A percentile compares a stretch with the other conserved stretches of the same genome.
Conservation (phyloP, 2,113 vertebrate genomes). For the Tapirus terrestris region DNA sequence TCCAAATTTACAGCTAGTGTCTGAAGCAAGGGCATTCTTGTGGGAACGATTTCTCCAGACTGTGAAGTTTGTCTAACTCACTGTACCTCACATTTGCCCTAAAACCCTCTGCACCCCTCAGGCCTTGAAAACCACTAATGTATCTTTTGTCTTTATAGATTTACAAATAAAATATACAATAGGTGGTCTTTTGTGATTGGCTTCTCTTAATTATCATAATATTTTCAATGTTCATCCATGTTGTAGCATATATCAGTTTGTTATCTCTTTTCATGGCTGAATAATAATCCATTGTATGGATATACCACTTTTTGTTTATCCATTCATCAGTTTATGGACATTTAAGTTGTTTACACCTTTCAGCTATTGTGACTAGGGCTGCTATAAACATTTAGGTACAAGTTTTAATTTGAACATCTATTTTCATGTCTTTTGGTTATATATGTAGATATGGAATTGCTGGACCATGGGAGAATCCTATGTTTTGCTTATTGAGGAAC, state of each 20-base stretch:
- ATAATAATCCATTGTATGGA: neutral
- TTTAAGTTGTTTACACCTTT: neutral
- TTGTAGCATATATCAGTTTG: neutral
- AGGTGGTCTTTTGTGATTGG: neutral
- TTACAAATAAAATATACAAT: neutral
- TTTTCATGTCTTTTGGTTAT: neutral
- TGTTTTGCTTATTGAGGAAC: neutral
- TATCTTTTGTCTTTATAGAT: neutral
- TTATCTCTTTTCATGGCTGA: neutral
- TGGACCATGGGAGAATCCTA: neutral
- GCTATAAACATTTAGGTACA: neutral
- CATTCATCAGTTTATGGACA: neutral
- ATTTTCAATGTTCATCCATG: neutral
- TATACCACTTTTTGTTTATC: neutral
- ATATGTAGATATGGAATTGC: neutral
- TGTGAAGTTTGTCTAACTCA: neutral
- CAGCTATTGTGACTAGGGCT: neutral
- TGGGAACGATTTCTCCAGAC: neutral
- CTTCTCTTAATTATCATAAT: neutral
- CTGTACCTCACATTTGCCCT: neutral
- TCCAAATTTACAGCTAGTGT: neutral
- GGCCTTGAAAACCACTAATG: neutral
- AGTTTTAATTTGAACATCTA: neutral
- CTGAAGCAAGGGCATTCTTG: neutral
- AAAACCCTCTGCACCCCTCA: neutral